These are phyloP conservation scores for Oxygymnocypris stewartii DNA, from an alignment of 2,113 vertebrate species.

Conservation along the genomic window DNA sequence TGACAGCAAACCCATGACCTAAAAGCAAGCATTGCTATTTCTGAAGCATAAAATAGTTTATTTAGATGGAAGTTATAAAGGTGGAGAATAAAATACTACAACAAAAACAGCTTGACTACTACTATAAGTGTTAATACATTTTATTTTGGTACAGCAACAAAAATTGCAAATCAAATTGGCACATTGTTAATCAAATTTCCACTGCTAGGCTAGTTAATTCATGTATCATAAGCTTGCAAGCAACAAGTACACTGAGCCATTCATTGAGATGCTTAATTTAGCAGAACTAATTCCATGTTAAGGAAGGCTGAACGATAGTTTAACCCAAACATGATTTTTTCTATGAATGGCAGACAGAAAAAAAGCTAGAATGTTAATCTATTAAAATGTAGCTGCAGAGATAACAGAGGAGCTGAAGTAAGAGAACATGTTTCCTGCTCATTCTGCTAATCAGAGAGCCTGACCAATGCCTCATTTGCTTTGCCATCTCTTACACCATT, in stretches of 20 bases:
- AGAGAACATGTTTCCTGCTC: slow-evolving; percentile 39
- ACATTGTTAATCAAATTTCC: neutral
- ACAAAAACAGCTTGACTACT: no score
- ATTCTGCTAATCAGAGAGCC: slow-evolving; percentile 36
- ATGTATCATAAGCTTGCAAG: slow-evolving; percentile 65
- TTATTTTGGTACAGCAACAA: no score
- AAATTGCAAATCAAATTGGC: no score
- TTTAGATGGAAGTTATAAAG: neutral
- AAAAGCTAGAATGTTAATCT: slow-evolving; percentile 61
- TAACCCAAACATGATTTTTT: slow-evolving; percentile 57
- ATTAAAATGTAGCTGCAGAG: slow-evolving; percentile 59
- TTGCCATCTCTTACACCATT: slow-evolving; percentile 32
- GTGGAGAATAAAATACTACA: neutral
- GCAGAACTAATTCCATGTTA: slow-evolving; percentile 70
- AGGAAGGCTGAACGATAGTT: slow-evolving; percentile 60
- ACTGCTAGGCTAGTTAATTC: slow-evolving; percentile 49
- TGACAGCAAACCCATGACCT: neutral
- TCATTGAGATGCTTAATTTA: slow-evolving; percentile 71
- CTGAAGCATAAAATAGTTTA: neutral
- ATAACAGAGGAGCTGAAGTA: slow-evolving; percentile 40
- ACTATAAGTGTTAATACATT: no score
- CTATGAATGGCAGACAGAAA: slow-evolving; percentile 58
- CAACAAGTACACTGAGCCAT: slow-evolving; percentile 66
- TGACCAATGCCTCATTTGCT: slow-evolving; percentile 32
- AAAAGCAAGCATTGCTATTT: neutral